phyloP scores from a whole-genome alignment of 2,113 vertebrate genomes.

The Hippocampus mohnikei region DNA sequence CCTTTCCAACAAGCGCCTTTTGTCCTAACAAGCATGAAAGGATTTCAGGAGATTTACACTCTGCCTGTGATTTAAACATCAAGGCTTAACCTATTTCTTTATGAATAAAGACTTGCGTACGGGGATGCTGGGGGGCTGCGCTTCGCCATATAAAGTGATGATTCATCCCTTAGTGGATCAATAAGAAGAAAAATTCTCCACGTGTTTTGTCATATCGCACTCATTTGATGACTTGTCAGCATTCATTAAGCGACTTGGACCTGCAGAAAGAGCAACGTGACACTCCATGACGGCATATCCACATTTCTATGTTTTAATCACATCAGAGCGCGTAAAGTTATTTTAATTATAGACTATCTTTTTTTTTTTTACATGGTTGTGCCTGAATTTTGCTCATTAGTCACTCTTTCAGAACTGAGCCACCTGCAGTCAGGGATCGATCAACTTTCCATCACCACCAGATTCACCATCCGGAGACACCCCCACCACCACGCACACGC shows the following conservation, averaged over 20 bases:
- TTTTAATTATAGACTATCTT: constrained; percentile 1
- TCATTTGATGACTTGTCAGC: not conserved
- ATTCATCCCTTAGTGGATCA: constrained; percentile 55
- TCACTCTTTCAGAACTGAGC: constrained; percentile 46
- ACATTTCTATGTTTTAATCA: constrained; percentile 16
- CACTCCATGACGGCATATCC: not conserved
- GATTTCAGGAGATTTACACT: constrained; percentile 67
- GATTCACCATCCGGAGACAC: not conserved
- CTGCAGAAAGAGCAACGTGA: not conserved
- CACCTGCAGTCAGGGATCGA: constrained; percentile 69
- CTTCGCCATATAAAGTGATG: constrained; percentile 56
- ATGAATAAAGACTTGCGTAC: constrained; percentile 56
- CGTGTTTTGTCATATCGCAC: not conserved
- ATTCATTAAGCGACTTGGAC: constrained; percentile 1
- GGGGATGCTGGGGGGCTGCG: constrained; percentile 27
- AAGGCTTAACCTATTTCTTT: constrained; percentile 73
- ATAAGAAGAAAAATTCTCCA: constrained; percentile 30
- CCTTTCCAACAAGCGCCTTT: constrained; percentile 54
- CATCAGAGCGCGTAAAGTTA: constrained; percentile 10
- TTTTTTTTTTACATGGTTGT: constrained; percentile 3
- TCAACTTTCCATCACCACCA: constrained; percentile 42
- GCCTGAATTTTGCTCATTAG: constrained; percentile 34
- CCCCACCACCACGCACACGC: not conserved
- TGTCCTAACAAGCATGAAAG: constrained; percentile 66
- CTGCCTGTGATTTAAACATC: constrained; percentile 69